These are phyloP conservation scores for Eubasilissa regina DNA, from an alignment of 1,140 invertebrate genomes.

Conservation along the genomic window DNA sequence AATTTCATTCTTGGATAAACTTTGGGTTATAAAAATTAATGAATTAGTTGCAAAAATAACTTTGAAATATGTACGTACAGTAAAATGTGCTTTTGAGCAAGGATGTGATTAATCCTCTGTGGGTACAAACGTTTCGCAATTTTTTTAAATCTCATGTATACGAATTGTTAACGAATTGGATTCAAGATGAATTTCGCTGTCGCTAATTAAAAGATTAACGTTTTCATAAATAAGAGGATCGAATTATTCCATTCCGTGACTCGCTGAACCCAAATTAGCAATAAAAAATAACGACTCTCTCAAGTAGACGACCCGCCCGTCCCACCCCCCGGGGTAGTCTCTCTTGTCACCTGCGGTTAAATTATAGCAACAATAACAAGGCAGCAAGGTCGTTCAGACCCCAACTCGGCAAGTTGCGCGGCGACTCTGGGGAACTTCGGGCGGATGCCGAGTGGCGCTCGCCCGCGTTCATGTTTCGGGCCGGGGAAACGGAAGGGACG, in stretches of 20 bases:
- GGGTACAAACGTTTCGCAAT: no score
- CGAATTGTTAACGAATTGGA: no score
- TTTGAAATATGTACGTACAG: no score
- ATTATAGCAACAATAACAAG: slow-evolving; percentile 58
- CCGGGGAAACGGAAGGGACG: slow-evolving; percentile 21
- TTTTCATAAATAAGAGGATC: neutral
- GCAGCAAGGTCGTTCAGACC: slow-evolving; percentile 43
- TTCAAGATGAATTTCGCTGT: no score
- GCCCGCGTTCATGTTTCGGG: neutral
- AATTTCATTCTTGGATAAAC: no score
- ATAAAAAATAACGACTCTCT: slow-evolving; percentile 29
- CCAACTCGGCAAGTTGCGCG: slow-evolving; percentile 52
- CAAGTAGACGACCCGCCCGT: neutral
- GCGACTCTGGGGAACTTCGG: slow-evolving; percentile 47
- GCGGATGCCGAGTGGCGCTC: slow-evolving; percentile 48
- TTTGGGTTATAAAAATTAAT: no score
- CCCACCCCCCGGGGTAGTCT: neutral
- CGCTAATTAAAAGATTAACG: no score
- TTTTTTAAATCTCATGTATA: no score
- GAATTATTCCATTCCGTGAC: neutral
- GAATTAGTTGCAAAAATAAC: no score
- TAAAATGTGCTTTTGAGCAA: no score
- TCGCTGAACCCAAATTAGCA: neutral
- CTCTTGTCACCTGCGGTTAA: slow-evolving; percentile 57
- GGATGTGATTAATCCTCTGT: no score